Base-by-base conservation (phyloP, 2,888 invertebrate genomes). In the Cantharis flavilabris region DNA sequence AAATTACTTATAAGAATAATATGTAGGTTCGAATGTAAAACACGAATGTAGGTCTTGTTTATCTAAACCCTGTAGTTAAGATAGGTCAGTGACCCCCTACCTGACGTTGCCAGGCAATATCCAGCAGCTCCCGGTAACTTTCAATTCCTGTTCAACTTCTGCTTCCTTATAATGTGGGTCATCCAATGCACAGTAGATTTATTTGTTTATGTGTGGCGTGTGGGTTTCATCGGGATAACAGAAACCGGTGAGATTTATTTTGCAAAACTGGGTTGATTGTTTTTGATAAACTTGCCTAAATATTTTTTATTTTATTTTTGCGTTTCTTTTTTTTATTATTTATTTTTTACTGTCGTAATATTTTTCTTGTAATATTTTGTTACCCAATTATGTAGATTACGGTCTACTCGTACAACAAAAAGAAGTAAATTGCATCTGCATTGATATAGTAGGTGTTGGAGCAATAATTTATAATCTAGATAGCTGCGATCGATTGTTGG, bases 81-180 rank as follows among this genome's bases (percentile, higher is more conserved):
- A 76, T 80, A 80, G 80, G 80, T 80, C 75, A 80, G 76, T 80
- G 76, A 78, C 80, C 77, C 77, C 73, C 72, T 76, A 79, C 78
- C 78, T 79, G 79, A 76, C 78, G 80, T 80, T 79, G 80, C 80
- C 76, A 75, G 76, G 80, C 80, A 73, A 78, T 73, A 65, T 62
- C 23, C 62, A 18, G 13, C 67, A 16, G 63, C 65, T 72, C 72
- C 72, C 75, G 74, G 74, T 63, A 74, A 63, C 62, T 64, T 70
- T 49, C 30, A 28, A 70, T 70, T 70, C 70, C 62, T 69, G 69
- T 20, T 67, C 23, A 69, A 67, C 18, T 69, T 65, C 69, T 49
- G 26, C 33, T 73, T 49, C 62, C 71, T 62, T 26, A 69, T 18
- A 67, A 73, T 73, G 33, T 73, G 69, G 73, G 73, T 73, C 73